Conservation (phyloP, 1,140 invertebrate genomes). For the Laodelphax striatellus region DNA sequence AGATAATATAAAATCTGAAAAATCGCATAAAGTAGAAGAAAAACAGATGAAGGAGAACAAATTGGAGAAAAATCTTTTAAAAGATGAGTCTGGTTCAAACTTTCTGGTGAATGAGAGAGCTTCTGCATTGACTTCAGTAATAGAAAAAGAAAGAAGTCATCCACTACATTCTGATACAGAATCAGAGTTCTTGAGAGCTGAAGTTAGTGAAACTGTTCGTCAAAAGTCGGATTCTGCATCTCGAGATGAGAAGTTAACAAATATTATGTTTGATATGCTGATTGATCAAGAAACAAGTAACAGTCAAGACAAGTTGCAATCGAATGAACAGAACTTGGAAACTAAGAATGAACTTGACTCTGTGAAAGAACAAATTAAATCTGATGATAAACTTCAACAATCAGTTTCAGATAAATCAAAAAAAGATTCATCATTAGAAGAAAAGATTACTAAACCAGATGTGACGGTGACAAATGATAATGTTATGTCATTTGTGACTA, state of each 20-base stretch:
- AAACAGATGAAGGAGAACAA: too few relatives aligned
- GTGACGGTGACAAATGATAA: background rate
- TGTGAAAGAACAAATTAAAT: background rate
- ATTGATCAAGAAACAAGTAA: slow-evolving; percentile 22
- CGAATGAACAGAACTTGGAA: background rate
- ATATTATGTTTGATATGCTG: slow-evolving; percentile 20
- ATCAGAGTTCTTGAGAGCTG: background rate
- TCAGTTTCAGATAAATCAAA: background rate
- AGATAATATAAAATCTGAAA: too few relatives aligned
- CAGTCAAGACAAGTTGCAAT: background rate
- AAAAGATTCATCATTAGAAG: background rate
- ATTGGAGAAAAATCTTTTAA: too few relatives aligned
- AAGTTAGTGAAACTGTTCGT: background rate
- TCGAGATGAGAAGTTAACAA: slow-evolving; percentile 17
- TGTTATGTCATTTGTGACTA: slow-evolving; percentile 14
- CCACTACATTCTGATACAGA: too few relatives aligned
- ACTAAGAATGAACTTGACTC: background rate
- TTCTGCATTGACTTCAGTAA: background rate
- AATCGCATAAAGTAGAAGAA: too few relatives aligned
- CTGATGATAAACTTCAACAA: background rate
- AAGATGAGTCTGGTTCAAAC: too few relatives aligned
- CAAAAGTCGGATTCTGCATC: background rate
- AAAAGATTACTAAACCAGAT: background rate
- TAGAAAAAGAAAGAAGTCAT: slow-evolving; percentile 10
- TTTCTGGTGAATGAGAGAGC: too few relatives aligned